Evolutionary conservation across 1,140 invertebrate genomes (phyloP).

Genomic region (Pseudomyrmex flavicornis): DNA sequence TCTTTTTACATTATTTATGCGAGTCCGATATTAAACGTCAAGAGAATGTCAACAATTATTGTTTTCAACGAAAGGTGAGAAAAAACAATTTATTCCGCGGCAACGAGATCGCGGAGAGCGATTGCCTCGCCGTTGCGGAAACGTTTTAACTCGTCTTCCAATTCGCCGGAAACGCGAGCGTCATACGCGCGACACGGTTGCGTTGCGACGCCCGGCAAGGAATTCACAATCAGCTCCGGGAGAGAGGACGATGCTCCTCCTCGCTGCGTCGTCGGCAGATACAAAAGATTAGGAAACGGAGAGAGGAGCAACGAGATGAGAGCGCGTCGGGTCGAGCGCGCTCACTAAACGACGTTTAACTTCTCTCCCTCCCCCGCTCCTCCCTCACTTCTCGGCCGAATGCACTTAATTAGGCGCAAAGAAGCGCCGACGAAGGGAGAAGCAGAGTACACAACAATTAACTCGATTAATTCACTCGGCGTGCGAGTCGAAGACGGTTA

Average conservation of each 20-base stretch:
- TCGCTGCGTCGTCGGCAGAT: conserved; percentile 52
- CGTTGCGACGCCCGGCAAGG: conserved; percentile 46
- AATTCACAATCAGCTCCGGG: conserved; percentile 51
- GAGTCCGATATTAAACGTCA: neutral
- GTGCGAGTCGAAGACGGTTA: conserved; percentile 70
- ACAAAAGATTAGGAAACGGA: conserved; percentile 42
- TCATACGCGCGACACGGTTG: conserved; percentile 53
- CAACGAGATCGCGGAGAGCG: conserved; percentile 18
- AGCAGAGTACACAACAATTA: conserved; percentile 71
- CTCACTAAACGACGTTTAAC: conserved; percentile 66
- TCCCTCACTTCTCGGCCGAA: conserved; percentile 37
- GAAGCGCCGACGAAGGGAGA: conserved; percentile 60
- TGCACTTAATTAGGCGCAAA: conserved; percentile 72
- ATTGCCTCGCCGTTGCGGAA: neutral
- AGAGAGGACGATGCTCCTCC: neutral
- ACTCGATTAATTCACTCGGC: conserved; percentile 73
- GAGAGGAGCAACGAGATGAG: conserved; percentile 22
- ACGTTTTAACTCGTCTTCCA: conserved; percentile 39
- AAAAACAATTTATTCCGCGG: conserved; percentile 32
- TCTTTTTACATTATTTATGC: neutral
- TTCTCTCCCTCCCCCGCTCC: conserved; percentile 25
- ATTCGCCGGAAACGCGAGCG: conserved; percentile 23
- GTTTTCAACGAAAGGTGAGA: neutral
- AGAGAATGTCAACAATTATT: conserved; percentile 34
- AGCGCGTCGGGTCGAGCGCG: conserved; percentile 16